Conservation (phyloP, 2,113 vertebrate species). For the Apodemus speciosus region DNA sequence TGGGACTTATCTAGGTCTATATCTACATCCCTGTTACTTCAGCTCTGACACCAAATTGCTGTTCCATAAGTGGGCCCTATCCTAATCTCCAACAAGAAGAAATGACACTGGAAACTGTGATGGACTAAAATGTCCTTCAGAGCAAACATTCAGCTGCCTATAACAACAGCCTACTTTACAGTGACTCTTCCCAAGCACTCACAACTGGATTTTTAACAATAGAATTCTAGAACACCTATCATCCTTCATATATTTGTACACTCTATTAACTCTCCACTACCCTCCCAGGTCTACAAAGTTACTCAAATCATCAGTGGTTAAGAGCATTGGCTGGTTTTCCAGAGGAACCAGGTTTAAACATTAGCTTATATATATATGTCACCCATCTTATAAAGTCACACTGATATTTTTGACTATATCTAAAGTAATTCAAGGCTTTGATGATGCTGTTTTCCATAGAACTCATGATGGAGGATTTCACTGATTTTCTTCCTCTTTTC, state of each 20-base stretch:
- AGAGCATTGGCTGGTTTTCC: too few species aligned
- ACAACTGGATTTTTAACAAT: neutral
- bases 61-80: neutral
- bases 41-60: neutral
- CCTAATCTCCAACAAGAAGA: fast-evolving
- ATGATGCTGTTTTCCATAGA: neutral
- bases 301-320: too few species aligned
- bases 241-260: neutral
- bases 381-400: neutral
- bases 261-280: neutral
- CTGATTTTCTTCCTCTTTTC: too few species aligned
- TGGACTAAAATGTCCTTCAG: fast-evolving
- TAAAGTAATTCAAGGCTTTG: neutral
- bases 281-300: neutral
- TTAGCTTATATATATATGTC: neutral
- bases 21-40: fast-evolving
- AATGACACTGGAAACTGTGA: fast-evolving
- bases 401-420: neutral
- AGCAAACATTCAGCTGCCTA: neutral
- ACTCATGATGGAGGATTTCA: fast-evolving
- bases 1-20: fast-evolving
- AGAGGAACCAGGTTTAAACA: too few species aligned
- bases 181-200: fast-evolving
- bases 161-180: too few species aligned
- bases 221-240: neutral